phyloP scores from a whole-genome alignment of 2,797 vertebrate species.

The Gymnoscopelus braueri region DNA sequence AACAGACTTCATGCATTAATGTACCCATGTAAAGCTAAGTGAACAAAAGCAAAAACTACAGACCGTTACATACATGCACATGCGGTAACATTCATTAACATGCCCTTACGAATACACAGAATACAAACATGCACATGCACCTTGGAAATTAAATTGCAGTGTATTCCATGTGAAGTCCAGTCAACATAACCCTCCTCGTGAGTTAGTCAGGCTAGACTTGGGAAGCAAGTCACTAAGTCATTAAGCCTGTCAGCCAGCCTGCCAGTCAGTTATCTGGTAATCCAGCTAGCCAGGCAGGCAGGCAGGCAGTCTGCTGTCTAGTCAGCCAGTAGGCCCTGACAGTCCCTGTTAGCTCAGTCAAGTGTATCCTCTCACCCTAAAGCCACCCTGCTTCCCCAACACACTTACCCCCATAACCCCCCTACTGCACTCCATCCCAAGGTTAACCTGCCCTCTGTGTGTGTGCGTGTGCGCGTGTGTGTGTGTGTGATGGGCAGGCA shows the following conservation, averaged over 20 bases:
- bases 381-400: slow-evolving; percentile 64
- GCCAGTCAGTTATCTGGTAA: slow-evolving; percentile 59
- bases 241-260: slow-evolving; percentile 29
- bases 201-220: too few relatives aligned
- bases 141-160: too few relatives aligned
- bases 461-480: slow-evolving; percentile 28
- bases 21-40: too few relatives aligned
- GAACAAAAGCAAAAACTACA: too few relatives aligned
- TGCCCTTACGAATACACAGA: too few relatives aligned
- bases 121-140: too few relatives aligned
- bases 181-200: too few relatives aligned
- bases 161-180: too few relatives aligned
- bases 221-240: too few relatives aligned
- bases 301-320: not conserved
- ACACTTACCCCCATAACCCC: slow-evolving; percentile 53
- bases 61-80: too few relatives aligned
- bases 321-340: slow-evolving; percentile 34
- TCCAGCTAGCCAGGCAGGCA: slow-evolving; percentile 46
- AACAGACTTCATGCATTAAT: too few relatives aligned
- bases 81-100: too few relatives aligned
- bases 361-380: slow-evolving; percentile 73
- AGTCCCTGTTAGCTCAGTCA: slow-evolving; percentile 73
- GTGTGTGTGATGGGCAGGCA: not conserved
- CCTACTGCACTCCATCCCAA: slow-evolving; percentile 64
- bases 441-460: slow-evolving; percentile 67